Conservation (phyloP, 2,113 vertebrate species). For the Garra rufa region DNA sequence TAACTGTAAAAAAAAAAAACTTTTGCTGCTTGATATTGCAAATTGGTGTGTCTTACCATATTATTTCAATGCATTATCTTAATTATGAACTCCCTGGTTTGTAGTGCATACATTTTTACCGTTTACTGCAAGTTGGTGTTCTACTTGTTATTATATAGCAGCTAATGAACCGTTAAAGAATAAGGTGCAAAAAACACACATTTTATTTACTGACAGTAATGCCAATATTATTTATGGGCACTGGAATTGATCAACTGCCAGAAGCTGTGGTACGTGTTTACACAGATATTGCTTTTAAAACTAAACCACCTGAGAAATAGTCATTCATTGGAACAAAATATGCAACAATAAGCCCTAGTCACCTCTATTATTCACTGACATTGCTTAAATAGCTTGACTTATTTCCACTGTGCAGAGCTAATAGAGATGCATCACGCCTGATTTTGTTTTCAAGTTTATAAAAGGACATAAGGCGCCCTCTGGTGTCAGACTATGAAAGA, state of each 20-base stretch:
- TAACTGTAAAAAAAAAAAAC: too few relatives aligned
- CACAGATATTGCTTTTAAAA: background rate
- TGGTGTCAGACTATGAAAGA: slow-evolving; percentile 40
- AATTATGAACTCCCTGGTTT: too few relatives aligned
- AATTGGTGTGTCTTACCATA: too few relatives aligned
- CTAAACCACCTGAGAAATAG: background rate
- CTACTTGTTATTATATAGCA: too few relatives aligned
- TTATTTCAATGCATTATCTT: too few relatives aligned
- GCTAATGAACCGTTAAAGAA: too few relatives aligned
- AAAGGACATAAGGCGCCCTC: slow-evolving; percentile 49
- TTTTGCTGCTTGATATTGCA: too few relatives aligned
- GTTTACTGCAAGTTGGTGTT: too few relatives aligned
- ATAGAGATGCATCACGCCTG: background rate
- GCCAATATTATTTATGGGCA: too few relatives aligned
- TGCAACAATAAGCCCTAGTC: background rate
- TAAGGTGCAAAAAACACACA: too few relatives aligned
- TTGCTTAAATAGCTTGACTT: background rate
- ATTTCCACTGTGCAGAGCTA: background rate
- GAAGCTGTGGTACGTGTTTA: background rate
- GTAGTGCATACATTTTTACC: too few relatives aligned
- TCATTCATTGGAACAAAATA: background rate
- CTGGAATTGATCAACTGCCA: background rate
- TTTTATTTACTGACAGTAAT: too few relatives aligned
- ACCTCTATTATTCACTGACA: background rate
- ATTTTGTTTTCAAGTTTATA: background rate